Base-by-base conservation (phyloP, 2,797 vertebrate genomes). In the Alcedo atthis region DNA sequence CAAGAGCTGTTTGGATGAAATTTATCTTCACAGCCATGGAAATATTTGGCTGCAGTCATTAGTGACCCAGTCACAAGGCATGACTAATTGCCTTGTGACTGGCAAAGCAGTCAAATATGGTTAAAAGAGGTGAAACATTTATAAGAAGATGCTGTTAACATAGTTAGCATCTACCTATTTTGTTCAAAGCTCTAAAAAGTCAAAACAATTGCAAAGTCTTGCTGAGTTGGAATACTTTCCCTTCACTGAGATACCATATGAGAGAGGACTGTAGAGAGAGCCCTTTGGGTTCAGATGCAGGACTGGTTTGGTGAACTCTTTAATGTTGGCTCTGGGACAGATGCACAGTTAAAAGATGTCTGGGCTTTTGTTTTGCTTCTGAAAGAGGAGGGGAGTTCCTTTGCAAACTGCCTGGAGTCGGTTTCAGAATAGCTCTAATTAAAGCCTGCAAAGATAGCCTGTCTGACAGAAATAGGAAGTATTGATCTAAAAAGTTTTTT, bases 401-500 rank as follows among this genome's bases (percentile, higher is more conserved):
- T 30, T 73, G 45, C 51, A 64, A 73, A 63, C 64, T 46, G 63
- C 68, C 26, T 81, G 15, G 53, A 24, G 12, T 0, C 79, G n/a
- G 8, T 70, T 86, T 85, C 59, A 74, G 80, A 86, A 22, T 37
- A 83, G 32, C 61, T 70, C 45, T 86, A 57, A 70, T 55, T 92
- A 85, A 92, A 70, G 71, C 26, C 70, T 76, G 40, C 37, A 69
- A 28, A 73, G 59, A 55, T 64, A 84, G 63, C 75, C 54, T 76
- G 26, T 81, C 45, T 80, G 64, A 68, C 64, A 88, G 53, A 67
- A 92, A 87, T 87, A 93, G 75, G 30, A 61, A 68, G 43, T 90
- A 89, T 85, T 64, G 85, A 81, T 91, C 57, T 76, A 43, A 82
- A 84, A 58, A 64, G 37, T 19, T 89, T 94, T 87, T 73, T 26